Base-by-base conservation (phyloP, 2,113 vertebrate genomes). In the Chloebia gouldiae region DNA sequence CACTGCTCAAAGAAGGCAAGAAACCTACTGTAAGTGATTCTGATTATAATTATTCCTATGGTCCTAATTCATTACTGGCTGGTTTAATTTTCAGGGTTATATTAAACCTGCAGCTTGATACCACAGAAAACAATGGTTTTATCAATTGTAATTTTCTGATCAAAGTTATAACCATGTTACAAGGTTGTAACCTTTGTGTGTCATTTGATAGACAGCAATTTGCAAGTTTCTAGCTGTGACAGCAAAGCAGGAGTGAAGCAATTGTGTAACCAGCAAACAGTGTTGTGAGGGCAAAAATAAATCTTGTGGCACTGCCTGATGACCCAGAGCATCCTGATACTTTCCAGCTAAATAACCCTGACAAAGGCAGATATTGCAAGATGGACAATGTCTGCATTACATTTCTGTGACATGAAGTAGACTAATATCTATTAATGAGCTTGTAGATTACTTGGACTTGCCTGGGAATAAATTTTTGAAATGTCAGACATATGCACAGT, bases 321-420 rank as follows among this genome's bases (percentile, higher is more conserved):
- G 98, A 99, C 88, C 98, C 98, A 1, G 98, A 98, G 89, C 98
- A 99, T 95, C 99, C 98, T 10, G 98, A 99, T 90, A 98, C 98
- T 97, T 99, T 99, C 97, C 99, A 99, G 95, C 98, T 99, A 65
- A 99, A 98, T 80, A 98, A 99, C 92, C 98, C 99, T 33, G 99
- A 99, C 89, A 99, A 98, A 99, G 99, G 99, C 98, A 94, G 80
- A 69, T 88, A 49, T 45, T 91, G n/a, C 69, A 76, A 22, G 47
- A 56, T 51, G 51, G n/a, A 9, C 31, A 18, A n/a, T 68, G 33
- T 50, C 50, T 45, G 50, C 44, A 17, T 63, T 90, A 3, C 31
- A 20, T 88, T 92, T 77, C 59, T 79, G 22, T 53, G 53, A n/a
- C 31, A 42, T 31, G 50, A 73, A 18, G 8, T 37, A 81, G 35